These are phyloP conservation scores for Allolobophora icterica DNA, from an alignment of 2,888 invertebrate species.

Conservation along the genomic window DNA sequence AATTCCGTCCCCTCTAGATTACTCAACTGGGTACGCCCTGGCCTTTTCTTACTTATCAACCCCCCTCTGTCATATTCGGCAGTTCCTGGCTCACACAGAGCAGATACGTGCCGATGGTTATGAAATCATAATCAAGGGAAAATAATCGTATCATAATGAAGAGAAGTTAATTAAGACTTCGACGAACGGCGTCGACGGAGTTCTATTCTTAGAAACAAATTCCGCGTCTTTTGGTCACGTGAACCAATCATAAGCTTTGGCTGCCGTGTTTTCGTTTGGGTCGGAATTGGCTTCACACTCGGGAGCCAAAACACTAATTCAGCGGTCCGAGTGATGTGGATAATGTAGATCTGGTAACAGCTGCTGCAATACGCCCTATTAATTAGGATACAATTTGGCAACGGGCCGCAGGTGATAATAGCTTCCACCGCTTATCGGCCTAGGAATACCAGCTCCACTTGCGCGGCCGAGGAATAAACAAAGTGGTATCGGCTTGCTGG, in stretches of 20 bases:
- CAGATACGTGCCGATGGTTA: too few relatives aligned
- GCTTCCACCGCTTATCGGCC: background rate
- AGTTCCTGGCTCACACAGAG: too few relatives aligned
- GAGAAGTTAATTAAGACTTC: background rate
- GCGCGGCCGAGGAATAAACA: background rate
- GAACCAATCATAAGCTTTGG: background rate
- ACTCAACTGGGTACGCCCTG: too few relatives aligned
- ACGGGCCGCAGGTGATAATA: background rate
- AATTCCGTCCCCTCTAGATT: too few relatives aligned
- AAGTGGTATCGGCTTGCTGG: constrained; percentile 8
- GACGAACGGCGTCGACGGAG: background rate
- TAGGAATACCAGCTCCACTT: background rate
- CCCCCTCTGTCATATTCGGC: too few relatives aligned
- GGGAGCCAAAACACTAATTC: background rate
- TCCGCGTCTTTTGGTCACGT: background rate
- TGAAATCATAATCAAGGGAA: background rate
- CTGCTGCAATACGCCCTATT: background rate
- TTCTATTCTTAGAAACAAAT: background rate
- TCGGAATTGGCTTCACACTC: background rate
- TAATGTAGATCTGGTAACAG: background rate
- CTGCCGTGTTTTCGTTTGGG: background rate
- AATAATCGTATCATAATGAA: background rate
- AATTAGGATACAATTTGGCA: background rate
- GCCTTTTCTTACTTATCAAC: too few relatives aligned
- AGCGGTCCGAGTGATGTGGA: background rate